phyloP scores from a whole-genome alignment of 2,888 invertebrate species.

The Sinotaia quadrata region DNA sequence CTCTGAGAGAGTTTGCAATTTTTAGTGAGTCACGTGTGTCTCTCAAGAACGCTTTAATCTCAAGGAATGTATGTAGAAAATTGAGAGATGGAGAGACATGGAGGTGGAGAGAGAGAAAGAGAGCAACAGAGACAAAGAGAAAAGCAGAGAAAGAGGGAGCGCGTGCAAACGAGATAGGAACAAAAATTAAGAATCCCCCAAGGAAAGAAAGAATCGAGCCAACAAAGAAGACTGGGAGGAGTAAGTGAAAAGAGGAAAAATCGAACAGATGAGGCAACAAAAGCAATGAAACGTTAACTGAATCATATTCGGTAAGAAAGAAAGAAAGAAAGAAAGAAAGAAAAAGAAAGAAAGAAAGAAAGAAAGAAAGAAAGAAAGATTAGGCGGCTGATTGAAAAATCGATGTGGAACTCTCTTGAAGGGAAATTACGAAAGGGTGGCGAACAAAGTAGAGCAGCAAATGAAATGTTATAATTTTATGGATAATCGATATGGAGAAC shows the following conservation, averaged over 20 bases:
- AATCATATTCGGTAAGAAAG: too few relatives aligned
- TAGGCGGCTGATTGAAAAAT: too few relatives aligned
- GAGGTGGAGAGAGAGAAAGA: conserved; percentile 19
- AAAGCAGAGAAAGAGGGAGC: conserved; percentile 16
- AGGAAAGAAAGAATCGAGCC: neutral
- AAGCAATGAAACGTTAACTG: too few relatives aligned
- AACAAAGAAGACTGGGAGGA: neutral
- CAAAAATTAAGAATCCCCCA: neutral
- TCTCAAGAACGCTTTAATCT: too few relatives aligned
- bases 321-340: neutral
- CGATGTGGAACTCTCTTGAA: too few relatives aligned
- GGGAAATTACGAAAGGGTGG: too few relatives aligned
- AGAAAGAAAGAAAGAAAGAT: neutral
- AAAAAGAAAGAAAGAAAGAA: neutral
- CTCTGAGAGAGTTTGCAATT: too few relatives aligned
- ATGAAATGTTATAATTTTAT: too few relatives aligned
- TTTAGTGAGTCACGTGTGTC: too few relatives aligned
- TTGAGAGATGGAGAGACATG: conserved; percentile 10
- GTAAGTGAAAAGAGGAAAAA: neutral
- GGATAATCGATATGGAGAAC: too few relatives aligned
- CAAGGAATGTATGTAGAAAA: too few relatives aligned
- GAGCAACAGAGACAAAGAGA: conserved; percentile 20
- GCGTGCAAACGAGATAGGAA: neutral
- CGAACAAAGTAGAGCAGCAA: too few relatives aligned
- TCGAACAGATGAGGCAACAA: neutral